A percentile compares a stretch with the other conserved stretches of the same genome.
These are phyloP conservation scores for Sciaenops ocellatus DNA, from an alignment of 2,797 vertebrate species.

Conservation along the genomic window DNA sequence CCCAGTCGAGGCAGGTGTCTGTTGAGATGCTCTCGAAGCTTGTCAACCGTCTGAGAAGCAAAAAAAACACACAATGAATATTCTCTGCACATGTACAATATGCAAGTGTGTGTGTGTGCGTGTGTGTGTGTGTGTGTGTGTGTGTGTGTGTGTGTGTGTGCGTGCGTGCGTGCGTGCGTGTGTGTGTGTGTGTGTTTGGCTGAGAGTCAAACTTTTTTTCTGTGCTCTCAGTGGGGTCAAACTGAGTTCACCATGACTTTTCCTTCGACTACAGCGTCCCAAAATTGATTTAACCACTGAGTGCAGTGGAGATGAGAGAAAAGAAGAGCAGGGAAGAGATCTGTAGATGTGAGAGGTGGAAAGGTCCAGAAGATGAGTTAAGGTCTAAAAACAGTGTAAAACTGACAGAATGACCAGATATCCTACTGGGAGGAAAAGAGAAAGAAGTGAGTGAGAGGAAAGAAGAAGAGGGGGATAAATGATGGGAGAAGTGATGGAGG, in stretches of 20 bases:
- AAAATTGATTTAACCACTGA: constrained; percentile 53
- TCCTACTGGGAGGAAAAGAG: background rate
- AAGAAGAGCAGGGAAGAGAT: constrained; percentile 10
- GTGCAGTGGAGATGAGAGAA: constrained; percentile 8
- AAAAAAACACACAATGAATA: constrained; percentile 21
- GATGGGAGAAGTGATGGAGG: constrained; percentile 22
- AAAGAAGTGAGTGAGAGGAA: background rate
- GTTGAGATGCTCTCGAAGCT: constrained; percentile 92
- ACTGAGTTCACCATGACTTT: constrained; percentile 59
- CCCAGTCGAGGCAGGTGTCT: constrained; percentile 90
- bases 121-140: constrained; percentile 36
- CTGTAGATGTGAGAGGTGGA: constrained; percentile 5
- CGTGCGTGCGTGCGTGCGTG: constrained; percentile 2
- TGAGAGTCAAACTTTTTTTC: constrained; percentile 28
- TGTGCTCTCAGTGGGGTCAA: constrained; percentile 59
- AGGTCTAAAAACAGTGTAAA: constrained; percentile 7
- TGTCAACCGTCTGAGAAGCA: constrained; percentile 89
- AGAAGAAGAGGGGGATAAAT: background rate
- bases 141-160: constrained; percentile 33
- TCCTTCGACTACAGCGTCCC: constrained; percentile 44
- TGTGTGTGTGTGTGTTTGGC: constrained; percentile 24
- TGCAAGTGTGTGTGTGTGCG: background rate
- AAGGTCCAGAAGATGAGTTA: background rate
- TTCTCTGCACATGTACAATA: constrained; percentile 21
- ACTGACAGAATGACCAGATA: constrained; percentile 8